Base-by-base conservation (phyloP, 1,140 invertebrate genomes). In the Rhynchophorus ferrugineus region DNA sequence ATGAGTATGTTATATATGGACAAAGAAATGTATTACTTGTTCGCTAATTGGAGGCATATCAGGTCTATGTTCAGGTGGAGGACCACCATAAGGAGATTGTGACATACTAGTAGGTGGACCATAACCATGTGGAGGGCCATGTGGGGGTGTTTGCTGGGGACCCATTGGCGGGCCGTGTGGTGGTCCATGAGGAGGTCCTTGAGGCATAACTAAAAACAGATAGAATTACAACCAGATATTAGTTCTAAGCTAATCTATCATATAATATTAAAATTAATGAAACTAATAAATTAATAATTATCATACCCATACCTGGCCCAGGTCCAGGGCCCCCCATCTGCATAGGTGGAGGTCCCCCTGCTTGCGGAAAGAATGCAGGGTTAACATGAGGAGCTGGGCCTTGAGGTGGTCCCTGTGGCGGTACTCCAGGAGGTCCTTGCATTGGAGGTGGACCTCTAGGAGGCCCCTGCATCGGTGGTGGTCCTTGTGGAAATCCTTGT, bases 321-420 rank as follows among this genome's bases (percentile, higher is more conserved):
- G 61, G 59, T 49, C 56, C 56, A 20, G 57, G 61, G 22, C 47
- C 55, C 2, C 54, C 53, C 13, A 78, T 79, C 54, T 79, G 77
- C 42, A 77, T 75, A 0, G 76, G 75, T 49, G 78, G 78, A 7
- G 82, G 80, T 29, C 72, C 70, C 38, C 70, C 61, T 64, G 72
- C 83, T 62, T 86, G 84, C 60, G 84, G 87, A 72, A 96, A 96
- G 78, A 96, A 96, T 38, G 92, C 91, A 29, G 92, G 93, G 75
- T 97, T 97, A 39, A 97, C 91, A 69, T 97, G 92, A 16, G 92
- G 91, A 24, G 90, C 90, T 22, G 84, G 81, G 14, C 82, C 83
- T 64, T 78, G 77, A 43, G 75, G 76, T 21, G 75, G 77, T 46
- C 75, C 81, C 54, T 81, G 80, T 29, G 80, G 81, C n/a, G 78